Evolutionary conservation across 2,797 vertebrate genomes (phyloP), one percentile per base, ranked within the genome.

Genomic region (Lacerta bilineata): DNA sequence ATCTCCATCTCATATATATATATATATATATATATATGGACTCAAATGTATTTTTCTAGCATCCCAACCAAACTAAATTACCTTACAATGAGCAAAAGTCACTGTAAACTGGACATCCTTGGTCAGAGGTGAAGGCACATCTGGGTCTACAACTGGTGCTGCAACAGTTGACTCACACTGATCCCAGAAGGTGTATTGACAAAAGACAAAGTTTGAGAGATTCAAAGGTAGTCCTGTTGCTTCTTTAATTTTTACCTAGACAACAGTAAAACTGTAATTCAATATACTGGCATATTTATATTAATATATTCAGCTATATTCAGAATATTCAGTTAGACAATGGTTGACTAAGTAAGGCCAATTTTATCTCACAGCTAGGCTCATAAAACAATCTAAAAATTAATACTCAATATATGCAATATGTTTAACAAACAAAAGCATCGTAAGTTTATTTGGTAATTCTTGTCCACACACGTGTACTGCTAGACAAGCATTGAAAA

Each of bases 111-210:
- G 98, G 36, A 98, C 95, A 3, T 99, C 98, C 85, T 97, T 98
- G 90, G 95, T 97, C 84, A 96, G 97, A 36, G 97, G 95, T 29
- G 98, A 97, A 43, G 98, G 98, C 90, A 97, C 97, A 87, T 99
- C 98, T 0, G 99, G 99, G 94, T 98, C 98, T 91, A 99, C 98
- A 94, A 99, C 97, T 2, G 99, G 99, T 87, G 99, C 98, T 0
- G 98, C 99, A 91, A 99, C 98, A 0, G 98, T 97, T 75, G 98
- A 98, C 85, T 98, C 97, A 0, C 97, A 97, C 33, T 99, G 98
- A 95, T 99, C 99, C 99, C 99, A 99, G 96, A 99, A 99, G 0
- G 97, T 98, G 90, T 99, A 99, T 93, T 99, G 99, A 96, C 98
- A 99, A 97, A 99, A 99, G 74, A 99, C 99, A 61, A 99, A 99